Evolutionary conservation across 2,797 vertebrate species (phyloP).

Genomic region (Emys orbicularis): DNA sequence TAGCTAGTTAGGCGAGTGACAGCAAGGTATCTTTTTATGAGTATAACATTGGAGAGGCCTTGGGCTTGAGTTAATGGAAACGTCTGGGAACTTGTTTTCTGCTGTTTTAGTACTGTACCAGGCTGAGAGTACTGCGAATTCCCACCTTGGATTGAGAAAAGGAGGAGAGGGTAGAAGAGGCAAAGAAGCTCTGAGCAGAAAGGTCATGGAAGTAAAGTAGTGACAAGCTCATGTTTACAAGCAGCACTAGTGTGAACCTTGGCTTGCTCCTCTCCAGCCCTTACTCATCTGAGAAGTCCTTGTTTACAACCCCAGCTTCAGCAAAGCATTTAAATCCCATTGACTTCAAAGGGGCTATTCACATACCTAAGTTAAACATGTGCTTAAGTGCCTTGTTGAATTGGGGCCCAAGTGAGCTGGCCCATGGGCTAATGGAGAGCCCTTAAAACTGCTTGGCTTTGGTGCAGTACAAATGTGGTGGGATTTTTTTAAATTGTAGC

Average conservation of each 20-base stretch:
- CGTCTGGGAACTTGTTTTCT: rapidly evolving
- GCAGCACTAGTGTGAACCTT: background rate
- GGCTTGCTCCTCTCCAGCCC: background rate
- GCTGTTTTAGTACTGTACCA: background rate
- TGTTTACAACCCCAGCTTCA: background rate
- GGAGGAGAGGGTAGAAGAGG: background rate
- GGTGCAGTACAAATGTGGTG: background rate
- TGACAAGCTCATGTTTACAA: background rate
- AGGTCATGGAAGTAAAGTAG: background rate
- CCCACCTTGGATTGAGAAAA: background rate
- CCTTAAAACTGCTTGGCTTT: background rate
- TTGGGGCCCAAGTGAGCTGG: background rate
- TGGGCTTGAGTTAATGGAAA: background rate
- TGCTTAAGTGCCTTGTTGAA: background rate
- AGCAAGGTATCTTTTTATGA: background rate
- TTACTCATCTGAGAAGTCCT: background rate
- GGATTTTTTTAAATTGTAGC: conserved; percentile 42
- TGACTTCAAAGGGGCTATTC: background rate
- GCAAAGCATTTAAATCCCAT: background rate
- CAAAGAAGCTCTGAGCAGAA: background rate
- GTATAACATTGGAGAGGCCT: background rate
- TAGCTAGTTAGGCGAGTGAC: background rate
- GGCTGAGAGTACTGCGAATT: background rate
- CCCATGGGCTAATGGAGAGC: conserved; percentile 9
- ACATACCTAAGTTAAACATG: background rate